Evolutionary conservation across 2,113 vertebrate species (phyloP).

Genomic region (Sceloporus undulatus): DNA sequence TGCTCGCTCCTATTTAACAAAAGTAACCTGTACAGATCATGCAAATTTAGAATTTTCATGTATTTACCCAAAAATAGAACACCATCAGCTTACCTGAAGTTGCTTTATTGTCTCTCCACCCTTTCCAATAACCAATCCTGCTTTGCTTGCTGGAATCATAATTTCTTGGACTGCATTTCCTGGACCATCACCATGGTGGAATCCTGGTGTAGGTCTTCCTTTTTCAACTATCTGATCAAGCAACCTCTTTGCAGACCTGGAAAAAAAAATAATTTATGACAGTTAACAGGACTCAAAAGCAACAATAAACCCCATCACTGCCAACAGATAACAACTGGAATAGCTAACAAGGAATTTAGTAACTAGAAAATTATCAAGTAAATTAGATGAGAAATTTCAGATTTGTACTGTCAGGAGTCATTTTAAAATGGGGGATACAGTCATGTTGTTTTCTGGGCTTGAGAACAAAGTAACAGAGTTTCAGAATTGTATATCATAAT

Average conservation of each 20-base stretch:
- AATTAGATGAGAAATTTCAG: not conserved
- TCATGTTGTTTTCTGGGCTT: not conserved
- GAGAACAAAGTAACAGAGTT: not conserved
- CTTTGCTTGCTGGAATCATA: slow-evolving; percentile 97
- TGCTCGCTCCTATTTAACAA: slow-evolving; percentile 87
- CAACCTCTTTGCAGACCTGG: slow-evolving; percentile 91
- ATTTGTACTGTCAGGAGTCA: not conserved
- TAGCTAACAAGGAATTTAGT: not conserved
- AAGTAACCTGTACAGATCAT: slow-evolving; percentile 39
- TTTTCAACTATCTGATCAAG: slow-evolving; percentile 97
- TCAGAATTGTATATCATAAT: not conserved
- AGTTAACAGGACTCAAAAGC: not conserved
- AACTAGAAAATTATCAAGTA: not conserved
- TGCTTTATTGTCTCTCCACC: slow-evolving; percentile 99
- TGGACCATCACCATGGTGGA: slow-evolving; percentile 93
- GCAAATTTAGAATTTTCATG: not conserved
- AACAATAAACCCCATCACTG: not conserved
- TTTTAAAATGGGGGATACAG: not conserved
- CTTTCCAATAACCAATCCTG: slow-evolving; percentile 97
- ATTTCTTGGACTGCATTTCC: slow-evolving; percentile 98
- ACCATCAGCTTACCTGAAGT: slow-evolving; percentile 83
- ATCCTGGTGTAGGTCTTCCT: slow-evolving; percentile 94
- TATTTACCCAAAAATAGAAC: not conserved
- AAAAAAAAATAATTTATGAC: not conserved
- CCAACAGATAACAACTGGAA: slow-evolving; percentile 2